Conservation (phyloP, 2,888 invertebrate species). For the Drosophila quinaria region DNA sequence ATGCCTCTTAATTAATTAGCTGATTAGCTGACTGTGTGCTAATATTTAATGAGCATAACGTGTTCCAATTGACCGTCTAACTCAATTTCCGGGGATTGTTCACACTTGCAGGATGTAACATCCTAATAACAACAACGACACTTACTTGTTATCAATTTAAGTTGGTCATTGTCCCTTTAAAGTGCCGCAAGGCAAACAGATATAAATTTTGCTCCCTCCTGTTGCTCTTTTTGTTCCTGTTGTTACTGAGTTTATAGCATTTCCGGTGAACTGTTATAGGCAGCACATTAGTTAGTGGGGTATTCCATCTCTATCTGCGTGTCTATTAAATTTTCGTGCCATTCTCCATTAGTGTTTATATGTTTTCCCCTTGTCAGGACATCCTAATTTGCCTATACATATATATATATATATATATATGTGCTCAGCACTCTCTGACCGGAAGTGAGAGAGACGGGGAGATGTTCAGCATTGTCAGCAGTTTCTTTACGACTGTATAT, state of each 20-base stretch:
- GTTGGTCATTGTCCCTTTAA: background rate
- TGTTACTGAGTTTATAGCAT: slow-evolving; percentile 16
- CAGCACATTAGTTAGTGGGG: slow-evolving; percentile 8
- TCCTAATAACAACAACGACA: slow-evolving; percentile 4
- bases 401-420: background rate
- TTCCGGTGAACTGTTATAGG: slow-evolving; percentile 29
- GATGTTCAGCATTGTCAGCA: slow-evolving; percentile 29
- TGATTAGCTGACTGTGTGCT: slow-evolving; percentile 9
- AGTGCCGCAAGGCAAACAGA: background rate
- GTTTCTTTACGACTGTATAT: slow-evolving; percentile 31
- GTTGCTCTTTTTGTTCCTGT: background rate
- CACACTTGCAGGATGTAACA: slow-evolving; percentile 11
- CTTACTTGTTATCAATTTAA: slow-evolving; percentile 21
- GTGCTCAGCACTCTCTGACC: background rate
- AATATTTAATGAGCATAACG: slow-evolving; percentile 67
- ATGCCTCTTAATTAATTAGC: slow-evolving; percentile 64
- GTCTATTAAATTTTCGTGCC: slow-evolving; percentile 27
- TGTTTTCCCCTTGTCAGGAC: slow-evolving; percentile 34
- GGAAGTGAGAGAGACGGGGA: background rate
- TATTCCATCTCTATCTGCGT: background rate
- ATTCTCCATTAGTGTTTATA: slow-evolving; percentile 38
- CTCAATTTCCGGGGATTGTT: slow-evolving; percentile 49
- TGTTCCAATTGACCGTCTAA: slow-evolving; percentile 45
- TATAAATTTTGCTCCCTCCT: background rate
- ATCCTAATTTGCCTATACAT: slow-evolving; percentile 42